phyloP scores from a whole-genome alignment of 2,113 vertebrate genomes.

The Madoqua kirkii region DNA sequence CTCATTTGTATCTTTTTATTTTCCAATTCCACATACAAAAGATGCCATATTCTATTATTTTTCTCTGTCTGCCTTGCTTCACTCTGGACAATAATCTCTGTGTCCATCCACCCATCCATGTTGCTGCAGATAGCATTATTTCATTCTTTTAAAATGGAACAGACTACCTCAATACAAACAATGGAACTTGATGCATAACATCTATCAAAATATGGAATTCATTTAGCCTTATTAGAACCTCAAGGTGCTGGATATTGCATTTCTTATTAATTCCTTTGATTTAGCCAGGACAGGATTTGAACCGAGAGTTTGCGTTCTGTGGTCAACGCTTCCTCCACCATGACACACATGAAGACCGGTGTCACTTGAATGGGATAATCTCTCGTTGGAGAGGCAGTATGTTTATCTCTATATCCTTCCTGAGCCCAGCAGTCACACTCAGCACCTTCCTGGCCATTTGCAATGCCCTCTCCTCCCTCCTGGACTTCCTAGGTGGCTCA shows the following conservation, averaged over 20 bases:
- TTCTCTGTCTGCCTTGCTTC: background rate
- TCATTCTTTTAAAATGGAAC: background rate
- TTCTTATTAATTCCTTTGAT: background rate
- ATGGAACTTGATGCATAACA: background rate
- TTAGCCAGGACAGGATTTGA: background rate
- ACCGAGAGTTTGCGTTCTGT: background rate
- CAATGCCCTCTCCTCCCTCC: background rate
- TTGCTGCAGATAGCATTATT: background rate
- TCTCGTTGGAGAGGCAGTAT: background rate
- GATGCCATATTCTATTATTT: background rate
- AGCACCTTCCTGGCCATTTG: background rate
- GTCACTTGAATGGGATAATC: background rate
- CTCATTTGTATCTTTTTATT: background rate
- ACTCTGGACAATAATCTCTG: background rate
- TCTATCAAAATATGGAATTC: background rate
- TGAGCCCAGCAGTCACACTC: background rate
- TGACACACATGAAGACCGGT: background rate
- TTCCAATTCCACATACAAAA: background rate
- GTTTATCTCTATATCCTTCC: background rate
- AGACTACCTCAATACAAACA: background rate
- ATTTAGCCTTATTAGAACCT: background rate
- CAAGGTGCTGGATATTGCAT: rapidly evolving
- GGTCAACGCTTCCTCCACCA: too few relatives aligned
- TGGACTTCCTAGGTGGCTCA: background rate
- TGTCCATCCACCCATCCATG: background rate